Base-by-base conservation (phyloP, 2,797 vertebrate genomes). In the Enteromius paludinosus region DNA sequence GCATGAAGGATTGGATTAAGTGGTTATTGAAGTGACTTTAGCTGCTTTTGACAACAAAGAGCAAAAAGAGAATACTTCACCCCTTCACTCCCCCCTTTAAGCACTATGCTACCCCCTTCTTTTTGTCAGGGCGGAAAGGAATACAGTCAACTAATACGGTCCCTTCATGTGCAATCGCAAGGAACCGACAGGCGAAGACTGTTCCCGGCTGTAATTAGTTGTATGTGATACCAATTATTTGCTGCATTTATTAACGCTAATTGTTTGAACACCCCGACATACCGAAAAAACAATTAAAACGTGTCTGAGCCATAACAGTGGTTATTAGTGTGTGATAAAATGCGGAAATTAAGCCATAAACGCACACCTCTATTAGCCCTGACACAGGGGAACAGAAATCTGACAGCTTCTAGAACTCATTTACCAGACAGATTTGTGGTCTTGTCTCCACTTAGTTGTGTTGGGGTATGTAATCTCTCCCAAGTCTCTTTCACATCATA, bases 1-100 rank as follows among this genome's bases (percentile, higher is more conserved):
- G 96, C 94, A 87, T 95, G 94, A 96, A 97, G 96, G 97, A 99
- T 96, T 92, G 96, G 97, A 99, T 99, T 98, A 98, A 97, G 95
- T 95, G 95, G 94, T 96, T 95, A 96, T 97, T 98, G 96, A 98
- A 96, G 96, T 96, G 96, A 98, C 96, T 97, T 97, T 95, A 97
- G 95, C 95, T 97, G 93, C 95, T 96, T 96, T 92, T 92, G 90
- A 92, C 95, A 96, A 97, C 94, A 96, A 96, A 93, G 96, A 92
- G 87, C 94, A 91, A 94, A 43, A 94, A 92, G 93, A 94, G 94
- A 95, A 95, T 94, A 92, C 95, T 95, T 89, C 91, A 90, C 93
- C 92, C 95, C 59, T 79, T 70, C 12, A 69, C 64, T 69, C 84
- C 86, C 79, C 81, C 81, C 74, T 81, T 77, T 75, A 83, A 84